Conservation (phyloP, 2,797 vertebrate genomes). For the Ciconia nigra region DNA sequence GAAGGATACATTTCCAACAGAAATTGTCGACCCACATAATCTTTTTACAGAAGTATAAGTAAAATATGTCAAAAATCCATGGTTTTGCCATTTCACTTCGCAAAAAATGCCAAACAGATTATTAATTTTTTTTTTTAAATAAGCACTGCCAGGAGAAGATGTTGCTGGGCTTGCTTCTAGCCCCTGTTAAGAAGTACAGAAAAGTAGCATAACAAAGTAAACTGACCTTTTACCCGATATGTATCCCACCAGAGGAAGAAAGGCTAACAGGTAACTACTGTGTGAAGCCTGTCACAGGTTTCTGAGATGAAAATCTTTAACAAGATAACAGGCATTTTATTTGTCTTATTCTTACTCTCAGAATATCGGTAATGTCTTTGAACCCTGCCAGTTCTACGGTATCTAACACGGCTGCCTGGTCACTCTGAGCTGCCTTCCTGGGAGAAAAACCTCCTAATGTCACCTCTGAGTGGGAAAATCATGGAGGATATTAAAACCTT, state of each 20-base stretch:
- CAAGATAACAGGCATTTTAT: neutral
- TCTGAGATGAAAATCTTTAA: neutral
- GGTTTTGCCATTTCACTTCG: neutral
- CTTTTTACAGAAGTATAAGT: neutral
- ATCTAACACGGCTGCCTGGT: neutral
- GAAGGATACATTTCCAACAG: neutral
- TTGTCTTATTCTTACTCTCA: neutral
- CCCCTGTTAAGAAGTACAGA: neutral
- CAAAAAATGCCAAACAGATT: neutral
- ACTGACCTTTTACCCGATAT: neutral
- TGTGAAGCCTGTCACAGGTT: neutral
- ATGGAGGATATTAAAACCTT: neutral
- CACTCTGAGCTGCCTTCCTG: neutral
- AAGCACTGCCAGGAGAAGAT: neutral
- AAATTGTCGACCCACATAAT: neutral
- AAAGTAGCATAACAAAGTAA: neutral
- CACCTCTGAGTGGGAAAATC: neutral
- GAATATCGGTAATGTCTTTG: neutral
- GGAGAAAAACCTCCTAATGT: neutral
- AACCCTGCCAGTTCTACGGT: neutral
- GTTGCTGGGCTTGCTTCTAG: neutral
- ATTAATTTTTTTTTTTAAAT: neutral
- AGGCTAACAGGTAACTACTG: neutral
- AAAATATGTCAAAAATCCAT: neutral
- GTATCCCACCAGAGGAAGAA: neutral